Percentiles rank a stretch among this genome's conserved stretches.
phyloP scores from a whole-genome alignment of 2,888 invertebrate species.

The Mylabris sibirica region DNA sequence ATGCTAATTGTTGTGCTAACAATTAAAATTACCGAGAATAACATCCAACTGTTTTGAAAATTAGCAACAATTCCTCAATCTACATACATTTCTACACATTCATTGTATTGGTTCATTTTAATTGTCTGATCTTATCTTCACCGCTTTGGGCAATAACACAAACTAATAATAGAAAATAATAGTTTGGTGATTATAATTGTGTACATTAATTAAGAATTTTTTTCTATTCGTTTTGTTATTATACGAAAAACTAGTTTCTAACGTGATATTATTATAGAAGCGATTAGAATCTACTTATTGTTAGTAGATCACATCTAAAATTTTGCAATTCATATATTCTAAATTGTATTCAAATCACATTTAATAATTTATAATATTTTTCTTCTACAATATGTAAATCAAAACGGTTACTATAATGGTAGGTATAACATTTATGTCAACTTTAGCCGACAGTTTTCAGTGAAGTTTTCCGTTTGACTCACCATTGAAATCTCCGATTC shows the following conservation, averaged over 20 bases:
- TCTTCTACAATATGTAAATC: not conserved
- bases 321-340: conserved; percentile 16
- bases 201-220: not conserved
- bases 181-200: not conserved
- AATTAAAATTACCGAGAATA: not conserved
- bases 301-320: not conserved
- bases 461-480: too few species aligned
- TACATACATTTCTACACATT: too few species aligned
- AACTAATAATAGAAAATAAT: conserved; percentile 5
- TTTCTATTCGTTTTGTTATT: not conserved
- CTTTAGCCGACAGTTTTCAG: too few species aligned
- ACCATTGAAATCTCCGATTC: too few species aligned
- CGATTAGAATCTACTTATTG: conserved; percentile 12
- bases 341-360: conserved; percentile 16
- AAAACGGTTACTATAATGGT: too few species aligned
- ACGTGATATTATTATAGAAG: not conserved
- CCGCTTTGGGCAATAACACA: conserved; percentile 6
- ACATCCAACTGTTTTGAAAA: conserved; percentile 3
- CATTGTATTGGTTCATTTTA: not conserved
- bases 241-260: not conserved
- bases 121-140: not conserved
- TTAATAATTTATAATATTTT: conserved; percentile 1
- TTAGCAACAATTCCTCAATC: not conserved
- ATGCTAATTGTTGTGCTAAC: not conserved
- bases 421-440: too few species aligned